Base-by-base conservation (phyloP, 2,113 vertebrate genomes). In the Prunella himalayana region DNA sequence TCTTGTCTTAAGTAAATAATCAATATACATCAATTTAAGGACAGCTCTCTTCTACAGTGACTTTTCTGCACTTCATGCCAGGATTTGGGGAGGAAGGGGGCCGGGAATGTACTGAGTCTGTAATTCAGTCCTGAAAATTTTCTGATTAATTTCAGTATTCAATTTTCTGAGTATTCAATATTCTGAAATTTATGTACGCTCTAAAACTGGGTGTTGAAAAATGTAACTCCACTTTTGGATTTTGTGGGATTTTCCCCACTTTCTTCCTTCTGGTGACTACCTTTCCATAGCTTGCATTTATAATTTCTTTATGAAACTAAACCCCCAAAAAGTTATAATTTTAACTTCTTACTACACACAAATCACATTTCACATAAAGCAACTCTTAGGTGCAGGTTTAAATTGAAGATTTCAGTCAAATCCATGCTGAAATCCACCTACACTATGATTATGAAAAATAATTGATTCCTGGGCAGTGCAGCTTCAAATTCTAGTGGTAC, bases 321-420 rank as follows among this genome's bases (percentile, higher is more conserved):
- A 21, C 6, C 10, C 1, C 3, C 0, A 0, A 70, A 27, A 69
- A 37, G 3, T 39, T 59, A 17, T 6, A 11, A 6, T 6, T 64
- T 59, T 8, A 15, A 41, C 45, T 60, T 78, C 31, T 88, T 27
- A 24, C 4, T 84, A n/a, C 8, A 4, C 8, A 47, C 9, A 54
- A 82, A 90, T 79, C 33, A 27, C 18, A 71, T 51, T 75, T 84
- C 66, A 76, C 45, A 66, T 39, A 16, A 61, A 69, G 11, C 0
- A 3, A 81, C 45, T 88, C 10, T 57, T 65, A 70, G 15, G 2
- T 70, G 5, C 7, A 57, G 4, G 2, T 71, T 75, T 68, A 71
- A 54, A 56, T 3, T 64, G n/a, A 83, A 72, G 45, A 28, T 92
- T 93, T 90, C 10, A 5, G 19, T 57, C 37, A 76, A 82, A 69